Conservation (phyloP, 1,140 invertebrate species). For the Stenopsyche tienmushanensis region DNA sequence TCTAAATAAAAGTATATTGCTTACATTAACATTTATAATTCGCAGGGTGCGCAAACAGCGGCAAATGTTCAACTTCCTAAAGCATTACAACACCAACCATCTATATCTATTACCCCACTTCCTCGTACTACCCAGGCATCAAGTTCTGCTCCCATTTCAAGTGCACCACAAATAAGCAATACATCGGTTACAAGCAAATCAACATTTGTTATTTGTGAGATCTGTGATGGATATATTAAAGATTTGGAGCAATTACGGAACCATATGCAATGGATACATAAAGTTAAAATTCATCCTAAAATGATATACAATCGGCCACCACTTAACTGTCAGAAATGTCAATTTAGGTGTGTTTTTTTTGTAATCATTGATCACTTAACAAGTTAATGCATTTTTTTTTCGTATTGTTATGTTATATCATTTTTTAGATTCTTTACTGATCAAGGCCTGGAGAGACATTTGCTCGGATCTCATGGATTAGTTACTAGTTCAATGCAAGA, state of each 20-base stretch:
- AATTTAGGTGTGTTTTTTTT: constrained; percentile 69
- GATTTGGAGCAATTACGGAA: constrained; percentile 88
- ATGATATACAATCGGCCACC: constrained; percentile 94
- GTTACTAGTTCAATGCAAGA: constrained; percentile 96
- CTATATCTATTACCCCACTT: constrained; percentile 88
- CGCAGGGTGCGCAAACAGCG: constrained; percentile 1
- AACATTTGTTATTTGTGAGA: constrained; percentile 91
- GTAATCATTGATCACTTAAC: too few species aligned
- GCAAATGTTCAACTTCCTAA: constrained; percentile 49
- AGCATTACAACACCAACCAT: constrained; percentile 65
- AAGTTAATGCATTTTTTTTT: too few species aligned
- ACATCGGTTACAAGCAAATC: constrained; percentile 61
- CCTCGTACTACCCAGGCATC: constrained; percentile 63
- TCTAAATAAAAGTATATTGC: background rate
- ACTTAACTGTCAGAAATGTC: constrained; percentile 94
- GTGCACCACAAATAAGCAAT: constrained; percentile 49
- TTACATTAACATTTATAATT: background rate
- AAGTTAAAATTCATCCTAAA: constrained; percentile 94
- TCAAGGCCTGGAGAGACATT: constrained; percentile 87
- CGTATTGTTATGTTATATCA: too few species aligned
- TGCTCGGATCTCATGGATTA: constrained; percentile 88
- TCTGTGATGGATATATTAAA: constrained; percentile 93
- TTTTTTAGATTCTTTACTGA: constrained; percentile 62
- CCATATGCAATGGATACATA: constrained; percentile 96
- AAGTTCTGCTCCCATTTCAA: constrained; percentile 45